phyloP scores from a whole-genome alignment of 2,797 vertebrate genomes.

The Australoheros facetus region DNA sequence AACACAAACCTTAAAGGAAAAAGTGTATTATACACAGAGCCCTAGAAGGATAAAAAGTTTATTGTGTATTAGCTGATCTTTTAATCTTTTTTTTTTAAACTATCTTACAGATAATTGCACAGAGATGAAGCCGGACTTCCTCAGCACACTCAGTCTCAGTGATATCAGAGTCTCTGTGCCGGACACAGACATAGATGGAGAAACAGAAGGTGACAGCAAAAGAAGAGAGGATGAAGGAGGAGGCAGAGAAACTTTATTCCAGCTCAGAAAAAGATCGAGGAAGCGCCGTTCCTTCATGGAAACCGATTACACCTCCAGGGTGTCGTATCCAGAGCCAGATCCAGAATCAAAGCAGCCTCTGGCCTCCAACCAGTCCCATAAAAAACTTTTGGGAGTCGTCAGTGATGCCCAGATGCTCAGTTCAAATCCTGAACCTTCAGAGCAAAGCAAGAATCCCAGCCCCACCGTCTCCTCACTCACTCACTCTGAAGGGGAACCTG shows the following conservation, averaged over 20 bases:
- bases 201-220: slow-evolving; percentile 16
- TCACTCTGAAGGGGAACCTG: slow-evolving; percentile 76
- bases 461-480: slow-evolving; percentile 78
- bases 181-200: slow-evolving; percentile 34
- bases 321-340: slow-evolving; percentile 78
- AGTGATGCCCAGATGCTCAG: slow-evolving; percentile 52
- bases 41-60: rapidly evolving
- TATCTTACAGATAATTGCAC: slow-evolving; percentile 59
- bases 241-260: slow-evolving; percentile 55
- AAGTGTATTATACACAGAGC: not conserved
- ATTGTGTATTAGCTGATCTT: not conserved
- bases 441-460: slow-evolving; percentile 71
- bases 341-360: slow-evolving; percentile 38
- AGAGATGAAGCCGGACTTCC: slow-evolving; percentile 53
- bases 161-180: slow-evolving; percentile 60
- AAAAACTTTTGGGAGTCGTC: slow-evolving; percentile 26
- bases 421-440: slow-evolving; percentile 69
- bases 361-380: slow-evolving; percentile 28
- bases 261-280: slow-evolving; percentile 74
- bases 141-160: slow-evolving; percentile 60
- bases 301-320: slow-evolving; percentile 80
- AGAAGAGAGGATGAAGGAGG: slow-evolving; percentile 35
- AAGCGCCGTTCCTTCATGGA: slow-evolving; percentile 84
- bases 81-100: not conserved
- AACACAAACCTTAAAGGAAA: rapidly evolving